Evolutionary conservation across 1,140 invertebrate genomes (phyloP).

Genomic region (Lepidurus apus): DNA sequence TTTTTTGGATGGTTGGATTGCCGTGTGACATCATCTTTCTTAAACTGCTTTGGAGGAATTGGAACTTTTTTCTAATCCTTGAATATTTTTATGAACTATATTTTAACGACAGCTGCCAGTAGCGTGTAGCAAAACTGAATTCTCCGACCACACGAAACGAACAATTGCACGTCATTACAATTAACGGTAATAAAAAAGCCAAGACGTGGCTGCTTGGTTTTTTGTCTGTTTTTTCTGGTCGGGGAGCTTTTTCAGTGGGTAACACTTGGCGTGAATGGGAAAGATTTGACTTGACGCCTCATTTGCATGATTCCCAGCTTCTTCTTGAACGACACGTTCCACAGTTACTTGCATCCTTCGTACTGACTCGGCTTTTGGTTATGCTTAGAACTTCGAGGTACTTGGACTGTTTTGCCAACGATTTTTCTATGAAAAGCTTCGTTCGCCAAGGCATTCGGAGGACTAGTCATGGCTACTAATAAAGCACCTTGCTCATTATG

Average conservation of each 20-base stretch:
- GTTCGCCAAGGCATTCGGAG: background rate
- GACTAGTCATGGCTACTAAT: background rate
- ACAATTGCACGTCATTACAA: background rate
- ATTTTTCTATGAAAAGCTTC: background rate
- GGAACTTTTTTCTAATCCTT: background rate
- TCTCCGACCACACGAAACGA: background rate
- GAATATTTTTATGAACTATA: background rate
- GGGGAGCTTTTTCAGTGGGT: background rate
- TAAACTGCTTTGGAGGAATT: background rate
- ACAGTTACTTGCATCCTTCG: background rate
- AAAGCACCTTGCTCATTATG: background rate
- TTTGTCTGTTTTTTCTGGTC: background rate
- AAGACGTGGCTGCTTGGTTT: background rate
- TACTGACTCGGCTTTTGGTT: background rate
- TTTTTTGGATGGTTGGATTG: background rate
- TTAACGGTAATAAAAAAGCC: background rate
- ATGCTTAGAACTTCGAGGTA: background rate
- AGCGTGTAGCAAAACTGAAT: background rate
- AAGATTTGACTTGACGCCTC: background rate
- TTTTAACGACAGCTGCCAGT: background rate
- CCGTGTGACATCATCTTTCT: background rate
- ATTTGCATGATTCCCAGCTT: background rate
- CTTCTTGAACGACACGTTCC: background rate
- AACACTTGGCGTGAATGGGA: background rate
- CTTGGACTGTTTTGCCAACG: background rate